Evolutionary conservation across 2,113 vertebrate species (phyloP), one percentile per base, ranked within the genome.

Genomic region (Paraplagusia blochii): DNA sequence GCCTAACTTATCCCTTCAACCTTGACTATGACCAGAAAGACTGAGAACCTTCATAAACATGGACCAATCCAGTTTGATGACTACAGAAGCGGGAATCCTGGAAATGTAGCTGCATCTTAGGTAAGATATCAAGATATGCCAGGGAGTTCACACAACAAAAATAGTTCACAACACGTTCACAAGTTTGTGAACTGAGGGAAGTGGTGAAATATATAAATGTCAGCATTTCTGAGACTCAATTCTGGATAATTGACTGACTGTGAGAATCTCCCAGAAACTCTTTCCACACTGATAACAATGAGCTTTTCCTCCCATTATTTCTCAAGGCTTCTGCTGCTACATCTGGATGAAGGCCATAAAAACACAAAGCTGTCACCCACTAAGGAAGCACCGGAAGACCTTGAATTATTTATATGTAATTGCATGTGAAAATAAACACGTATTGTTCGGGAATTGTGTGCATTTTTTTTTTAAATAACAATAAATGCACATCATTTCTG

Each of bases 281-380:
- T 85, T 85, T 85, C 75, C 81, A 80, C 35, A 11, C 40, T 19
- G 22, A 77, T 39, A 86, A 89, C 85, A 85, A 77, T 77, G 72
- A 68, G 55, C 62, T 66, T 58, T 87, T 85, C 82, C 87, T 84
- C 50, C 76, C 66, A 70, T 81, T 85, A 62, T 68, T 69, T 9
- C 19, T 72, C 58, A 74, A 66, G 58, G 66, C 58, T 15, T 22
- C 33, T n/a, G 34, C 44, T 0, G 36, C 43, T 38, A 39, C 5
- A 22, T 2, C 35, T 44, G 44, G 17, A 35, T 9, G 15, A 34
- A 36, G 47, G 55, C 19, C 51, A 39, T 35, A 16, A 35, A 5
- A 2, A 35, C 45, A 36, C 5, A 62, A 42, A 6, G 1, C 45
- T 42, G 47, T 19, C 72, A 62, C 52, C 44, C 35, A 22, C 67